A percentile compares a stretch with the other conserved stretches of the same genome.
Conservation (phyloP, 2,113 vertebrate species). For the Catharus fuscescens region DNA sequence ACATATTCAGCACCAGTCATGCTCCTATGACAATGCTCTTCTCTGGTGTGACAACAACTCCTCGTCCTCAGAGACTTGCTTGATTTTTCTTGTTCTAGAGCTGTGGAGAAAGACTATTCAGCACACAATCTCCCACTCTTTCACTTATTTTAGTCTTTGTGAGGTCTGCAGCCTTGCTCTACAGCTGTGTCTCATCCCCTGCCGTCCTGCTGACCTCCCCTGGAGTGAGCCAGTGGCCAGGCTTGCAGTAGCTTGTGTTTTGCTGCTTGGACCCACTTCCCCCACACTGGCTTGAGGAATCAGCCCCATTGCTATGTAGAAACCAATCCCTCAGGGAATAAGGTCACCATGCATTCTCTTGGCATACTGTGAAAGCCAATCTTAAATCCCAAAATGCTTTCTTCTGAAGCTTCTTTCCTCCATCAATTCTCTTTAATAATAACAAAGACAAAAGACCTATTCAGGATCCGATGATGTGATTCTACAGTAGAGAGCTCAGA, state of each 20-base stretch:
- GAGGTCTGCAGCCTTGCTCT: neutral
- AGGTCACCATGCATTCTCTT: neutral
- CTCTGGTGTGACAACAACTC: neutral
- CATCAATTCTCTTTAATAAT: neutral
- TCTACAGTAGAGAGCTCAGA: neutral
- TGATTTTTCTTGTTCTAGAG: neutral
- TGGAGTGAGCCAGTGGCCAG: neutral
- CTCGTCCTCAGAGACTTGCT: neutral
- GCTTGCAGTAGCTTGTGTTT: neutral
- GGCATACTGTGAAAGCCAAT: neutral
- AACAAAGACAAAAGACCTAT: neutral
- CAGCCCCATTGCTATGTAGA: neutral
- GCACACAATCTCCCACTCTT: neutral
- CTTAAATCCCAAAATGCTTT: neutral
- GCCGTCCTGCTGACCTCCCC: neutral
- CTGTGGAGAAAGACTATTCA: neutral
- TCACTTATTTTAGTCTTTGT: neutral
- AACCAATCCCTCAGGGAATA: neutral
- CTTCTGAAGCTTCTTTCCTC: neutral
- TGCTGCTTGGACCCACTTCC: neutral
- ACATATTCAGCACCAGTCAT: neutral
- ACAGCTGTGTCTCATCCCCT: neutral
- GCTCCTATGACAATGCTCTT: neutral
- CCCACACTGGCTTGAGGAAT: rapidly evolving
- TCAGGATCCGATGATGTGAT: neutral